phyloP scores from a whole-genome alignment of 2,797 vertebrate genomes.

The Notoglanidium macrostoma region DNA sequence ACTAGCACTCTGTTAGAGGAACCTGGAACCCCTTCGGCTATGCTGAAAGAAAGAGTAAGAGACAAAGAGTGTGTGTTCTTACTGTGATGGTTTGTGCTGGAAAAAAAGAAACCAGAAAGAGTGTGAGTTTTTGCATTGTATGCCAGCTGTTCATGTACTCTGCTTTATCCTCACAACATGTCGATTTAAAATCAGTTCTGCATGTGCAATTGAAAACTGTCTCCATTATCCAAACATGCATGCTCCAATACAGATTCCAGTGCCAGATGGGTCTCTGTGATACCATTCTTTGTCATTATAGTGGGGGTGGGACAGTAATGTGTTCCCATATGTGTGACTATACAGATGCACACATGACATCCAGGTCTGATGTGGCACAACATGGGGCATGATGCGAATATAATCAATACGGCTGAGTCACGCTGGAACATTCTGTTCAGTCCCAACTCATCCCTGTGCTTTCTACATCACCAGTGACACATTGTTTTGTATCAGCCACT shows the following conservation, averaged over 20 bases:
- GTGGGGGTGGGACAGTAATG: neutral
- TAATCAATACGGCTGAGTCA: constrained; percentile 47
- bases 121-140: constrained; percentile 14
- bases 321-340: neutral
- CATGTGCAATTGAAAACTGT: neutral
- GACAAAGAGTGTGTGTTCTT: constrained; percentile 29
- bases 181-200: neutral
- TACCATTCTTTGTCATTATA: constrained; percentile 12
- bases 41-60: constrained; percentile 15
- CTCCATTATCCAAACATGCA: neutral
- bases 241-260: neutral
- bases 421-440: constrained; percentile 50
- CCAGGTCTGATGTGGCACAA: constrained; percentile 14
- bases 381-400: constrained; percentile 21
- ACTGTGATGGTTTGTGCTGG: constrained; percentile 29
- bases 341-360: constrained; percentile 13
- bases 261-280: neutral
- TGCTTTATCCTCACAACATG: neutral
- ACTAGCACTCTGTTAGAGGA: constrained; percentile 43
- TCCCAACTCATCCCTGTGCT: constrained; percentile 38
- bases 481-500: neutral
- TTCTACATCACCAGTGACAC: neutral
- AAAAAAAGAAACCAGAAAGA: constrained; percentile 15
- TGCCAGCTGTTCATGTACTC: neutral
- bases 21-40: constrained; percentile 51